Percentiles rank a stretch among this genome's conserved stretches.
Conservation (phyloP, 2,797 vertebrate species). For the Sebastes trivittatus region DNA sequence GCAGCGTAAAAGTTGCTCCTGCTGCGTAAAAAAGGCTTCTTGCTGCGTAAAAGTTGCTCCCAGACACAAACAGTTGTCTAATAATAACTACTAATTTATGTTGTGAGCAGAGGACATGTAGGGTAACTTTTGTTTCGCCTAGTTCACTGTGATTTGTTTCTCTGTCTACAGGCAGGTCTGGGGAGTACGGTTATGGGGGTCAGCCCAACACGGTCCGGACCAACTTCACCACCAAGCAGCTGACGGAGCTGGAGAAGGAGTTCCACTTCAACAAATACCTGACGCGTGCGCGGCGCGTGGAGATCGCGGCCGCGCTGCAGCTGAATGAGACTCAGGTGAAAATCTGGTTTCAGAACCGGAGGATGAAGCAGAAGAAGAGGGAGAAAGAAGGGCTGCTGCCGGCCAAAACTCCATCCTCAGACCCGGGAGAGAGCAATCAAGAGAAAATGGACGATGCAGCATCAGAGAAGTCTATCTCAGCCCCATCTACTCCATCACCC, state of each 20-base stretch:
- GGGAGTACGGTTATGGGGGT: constrained; percentile 93
- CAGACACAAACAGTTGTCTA: not conserved
- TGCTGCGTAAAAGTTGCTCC: not conserved
- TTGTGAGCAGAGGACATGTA: not conserved
- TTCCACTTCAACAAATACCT: constrained; percentile 99
- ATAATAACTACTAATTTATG: not conserved
- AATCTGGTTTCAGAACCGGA: constrained; percentile 98
- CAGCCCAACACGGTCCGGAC: constrained; percentile 95
- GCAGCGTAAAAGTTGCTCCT: not conserved
- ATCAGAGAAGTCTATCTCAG: constrained; percentile 92
- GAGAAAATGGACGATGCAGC: constrained; percentile 89
- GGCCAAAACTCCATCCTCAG: constrained; percentile 79
- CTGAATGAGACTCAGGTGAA: constrained; percentile 99
- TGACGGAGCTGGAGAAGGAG: constrained; percentile 98
- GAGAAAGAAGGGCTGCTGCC: constrained; percentile 94
- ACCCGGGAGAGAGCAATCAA: constrained; percentile 80
- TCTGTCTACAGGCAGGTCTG: constrained; percentile 87
- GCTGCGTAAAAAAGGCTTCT: constrained; percentile 1
- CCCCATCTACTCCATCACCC: constrained; percentile 90
- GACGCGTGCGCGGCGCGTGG: constrained; percentile 93
- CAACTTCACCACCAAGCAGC: constrained; percentile 98
- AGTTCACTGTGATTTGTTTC: constrained; percentile 4
- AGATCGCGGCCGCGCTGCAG: constrained; percentile 95
- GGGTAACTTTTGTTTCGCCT: not conserved
- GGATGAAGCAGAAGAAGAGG: constrained; percentile 99